A percentile compares a stretch with the other conserved stretches of the same genome.
phyloP scores from a whole-genome alignment of 2,888 invertebrate genomes.

The Megaustenia siamemsis region DNA sequence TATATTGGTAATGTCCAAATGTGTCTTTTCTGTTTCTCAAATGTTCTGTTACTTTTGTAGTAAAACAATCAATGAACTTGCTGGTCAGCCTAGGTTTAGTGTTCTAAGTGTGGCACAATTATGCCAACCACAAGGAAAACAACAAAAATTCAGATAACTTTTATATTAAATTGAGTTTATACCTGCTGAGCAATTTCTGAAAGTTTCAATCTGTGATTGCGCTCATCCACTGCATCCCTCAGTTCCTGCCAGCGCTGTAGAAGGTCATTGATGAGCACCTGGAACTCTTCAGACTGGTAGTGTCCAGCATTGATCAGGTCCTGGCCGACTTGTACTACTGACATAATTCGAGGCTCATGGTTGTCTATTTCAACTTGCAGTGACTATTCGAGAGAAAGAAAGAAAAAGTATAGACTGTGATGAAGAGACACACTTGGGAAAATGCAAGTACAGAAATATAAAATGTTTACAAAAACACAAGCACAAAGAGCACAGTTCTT shows the following conservation, averaged over 20 bases:
- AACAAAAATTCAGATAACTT: too few species aligned
- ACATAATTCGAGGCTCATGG: constrained; percentile 96
- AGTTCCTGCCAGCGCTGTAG: constrained; percentile 96
- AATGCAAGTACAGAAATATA: too few species aligned
- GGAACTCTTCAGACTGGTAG: constrained; percentile 94
- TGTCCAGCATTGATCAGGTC: constrained; percentile 97
- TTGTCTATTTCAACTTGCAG: constrained; percentile 97
- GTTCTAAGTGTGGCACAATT: too few species aligned
- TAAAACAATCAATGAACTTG: too few species aligned
- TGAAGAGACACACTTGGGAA: not conserved
- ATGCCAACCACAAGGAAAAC: too few species aligned
- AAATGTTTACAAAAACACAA: too few species aligned
- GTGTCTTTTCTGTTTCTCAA: too few species aligned
- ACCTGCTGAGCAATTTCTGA: constrained; percentile 93
- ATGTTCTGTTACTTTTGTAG: too few species aligned
- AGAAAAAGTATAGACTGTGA: not conserved
- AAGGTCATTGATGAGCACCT: constrained; percentile 91
- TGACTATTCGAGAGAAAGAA: constrained; percentile 83
- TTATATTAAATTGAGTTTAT: too few species aligned
- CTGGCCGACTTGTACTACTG: constrained; percentile 93
- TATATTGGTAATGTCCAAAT: too few species aligned
- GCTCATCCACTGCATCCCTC: constrained; percentile 94
- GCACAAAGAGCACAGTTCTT: too few species aligned
- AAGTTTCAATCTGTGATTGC: constrained; percentile 90
- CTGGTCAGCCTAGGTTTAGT: too few species aligned